Evolutionary conservation across 2,797 vertebrate species (phyloP).

Genomic region (Xenentodon cancila): DNA sequence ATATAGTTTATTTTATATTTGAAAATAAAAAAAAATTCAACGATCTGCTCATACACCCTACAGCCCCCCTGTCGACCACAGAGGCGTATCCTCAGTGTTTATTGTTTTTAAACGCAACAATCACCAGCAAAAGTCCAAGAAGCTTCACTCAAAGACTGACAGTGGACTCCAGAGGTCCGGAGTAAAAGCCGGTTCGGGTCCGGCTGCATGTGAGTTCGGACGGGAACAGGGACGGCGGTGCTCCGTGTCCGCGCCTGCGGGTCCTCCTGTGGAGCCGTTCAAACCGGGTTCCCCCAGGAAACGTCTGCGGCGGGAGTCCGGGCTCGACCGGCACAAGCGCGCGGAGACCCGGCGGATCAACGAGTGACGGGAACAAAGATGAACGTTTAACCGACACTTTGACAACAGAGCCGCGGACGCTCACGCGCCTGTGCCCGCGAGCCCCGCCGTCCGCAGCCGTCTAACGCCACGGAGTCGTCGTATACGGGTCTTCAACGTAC

Average conservation of each 20-base stretch:
- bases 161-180: too few relatives aligned
- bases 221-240: too few relatives aligned
- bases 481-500: fast-evolving
- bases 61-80: too few relatives aligned
- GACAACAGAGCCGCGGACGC: slow-evolving; percentile 14
- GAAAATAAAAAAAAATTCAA: not conserved
- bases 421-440: slow-evolving; percentile 48
- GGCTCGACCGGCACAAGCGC: not conserved
- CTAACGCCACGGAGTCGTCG: not conserved
- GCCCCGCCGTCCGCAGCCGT: not conserved
- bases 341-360: not conserved
- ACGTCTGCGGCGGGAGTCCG: too few relatives aligned
- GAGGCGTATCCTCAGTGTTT: not conserved
- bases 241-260: not conserved
- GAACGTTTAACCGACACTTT: slow-evolving; percentile 47
- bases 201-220: not conserved
- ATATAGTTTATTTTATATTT: too few relatives aligned
- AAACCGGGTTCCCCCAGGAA: not conserved
- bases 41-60: not conserved
- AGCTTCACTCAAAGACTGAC: not conserved
- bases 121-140: not conserved
- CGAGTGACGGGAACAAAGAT: slow-evolving; percentile 16
- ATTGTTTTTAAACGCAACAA: not conserved
- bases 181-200: too few relatives aligned
- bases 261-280: not conserved